Conservation (phyloP, 2,113 vertebrate genomes). For the Tupaia tana region DNA sequence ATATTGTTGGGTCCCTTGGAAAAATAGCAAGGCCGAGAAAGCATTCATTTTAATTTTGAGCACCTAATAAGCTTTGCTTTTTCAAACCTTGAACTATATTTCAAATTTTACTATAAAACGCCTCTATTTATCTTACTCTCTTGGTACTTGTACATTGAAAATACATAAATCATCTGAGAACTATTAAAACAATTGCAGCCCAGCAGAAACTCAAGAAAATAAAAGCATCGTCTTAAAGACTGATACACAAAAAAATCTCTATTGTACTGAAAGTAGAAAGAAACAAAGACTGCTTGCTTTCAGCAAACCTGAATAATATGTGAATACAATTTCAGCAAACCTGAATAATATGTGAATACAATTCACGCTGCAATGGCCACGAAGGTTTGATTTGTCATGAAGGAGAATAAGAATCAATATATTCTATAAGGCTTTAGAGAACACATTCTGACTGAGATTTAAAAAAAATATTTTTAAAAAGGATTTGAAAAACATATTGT, state of each 20-base stretch:
- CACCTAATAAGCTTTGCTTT: slow-evolving; percentile 74
- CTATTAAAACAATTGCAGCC: slow-evolving; percentile 72
- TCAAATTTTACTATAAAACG: slow-evolving; percentile 79
- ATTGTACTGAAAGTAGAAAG: neutral
- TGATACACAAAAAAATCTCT: neutral
- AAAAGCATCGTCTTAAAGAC: slow-evolving; percentile 63
- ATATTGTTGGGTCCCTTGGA: slow-evolving; percentile 49
- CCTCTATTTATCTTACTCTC: slow-evolving; percentile 76
- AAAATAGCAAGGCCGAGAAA: slow-evolving; percentile 55
- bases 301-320: neutral
- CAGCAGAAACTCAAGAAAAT: slow-evolving; percentile 56
- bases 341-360: neutral
- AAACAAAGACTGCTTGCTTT: neutral
- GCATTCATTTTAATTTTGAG: slow-evolving; percentile 80
- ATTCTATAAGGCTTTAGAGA: neutral
- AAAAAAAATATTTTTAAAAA: neutral
- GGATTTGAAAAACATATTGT: no score
- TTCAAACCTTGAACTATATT: slow-evolving; percentile 74
- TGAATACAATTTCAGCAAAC: slow-evolving; percentile 19
- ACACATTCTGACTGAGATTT: neutral
- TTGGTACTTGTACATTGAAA: slow-evolving; percentile 67
- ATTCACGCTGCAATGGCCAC: neutral
- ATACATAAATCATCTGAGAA: slow-evolving; percentile 78
- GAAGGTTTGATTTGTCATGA: slow-evolving; percentile 11
- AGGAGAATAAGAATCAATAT: neutral